phyloP scores from a whole-genome alignment of 1,140 invertebrate genomes.

The Prorops nasuta region DNA sequence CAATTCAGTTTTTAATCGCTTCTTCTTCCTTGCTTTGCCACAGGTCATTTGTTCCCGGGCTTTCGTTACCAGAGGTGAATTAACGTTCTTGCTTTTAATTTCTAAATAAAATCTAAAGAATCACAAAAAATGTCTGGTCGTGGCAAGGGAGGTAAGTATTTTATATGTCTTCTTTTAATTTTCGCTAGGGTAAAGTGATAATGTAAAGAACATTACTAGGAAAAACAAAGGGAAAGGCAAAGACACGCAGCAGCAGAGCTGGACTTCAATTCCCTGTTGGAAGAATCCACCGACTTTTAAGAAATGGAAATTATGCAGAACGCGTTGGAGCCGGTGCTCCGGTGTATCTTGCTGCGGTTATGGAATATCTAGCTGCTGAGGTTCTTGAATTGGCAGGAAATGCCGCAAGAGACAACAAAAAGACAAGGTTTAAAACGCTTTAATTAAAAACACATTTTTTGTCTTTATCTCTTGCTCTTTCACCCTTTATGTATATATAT shows the following conservation, averaged over 20 bases:
- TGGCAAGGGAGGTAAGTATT: constrained; percentile 36
- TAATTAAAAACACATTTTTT: constrained; percentile 66
- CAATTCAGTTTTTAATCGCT: too few relatives aligned
- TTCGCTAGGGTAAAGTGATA: background rate
- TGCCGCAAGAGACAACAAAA: constrained; percentile 57
- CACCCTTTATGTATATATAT: too few relatives aligned
- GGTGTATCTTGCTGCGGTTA: constrained; percentile 65
- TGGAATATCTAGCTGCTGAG: constrained; percentile 65
- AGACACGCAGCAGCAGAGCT: constrained; percentile 63
- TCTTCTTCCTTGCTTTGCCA: too few relatives aligned
- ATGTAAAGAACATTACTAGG: constrained; percentile 15
- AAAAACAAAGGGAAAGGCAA: constrained; percentile 58
- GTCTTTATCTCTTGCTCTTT: constrained; percentile 75
- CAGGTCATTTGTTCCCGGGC: too few relatives aligned
- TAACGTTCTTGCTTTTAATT: too few relatives aligned
- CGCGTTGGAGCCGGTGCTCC: constrained; percentile 64
- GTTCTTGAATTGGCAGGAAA: constrained; percentile 60
- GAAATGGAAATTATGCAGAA: constrained; percentile 65
- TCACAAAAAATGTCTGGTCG: constrained; percentile 36
- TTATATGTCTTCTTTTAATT: background rate
- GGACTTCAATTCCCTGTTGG: constrained; percentile 70
- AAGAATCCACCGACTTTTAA: constrained; percentile 62
- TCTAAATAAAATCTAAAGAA: too few relatives aligned
- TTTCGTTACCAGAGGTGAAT: too few relatives aligned
- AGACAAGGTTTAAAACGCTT: constrained; percentile 49